A percentile compares a stretch with the other conserved stretches of the same genome.
Evolutionary conservation across 2,797 vertebrate species (phyloP).

Genomic region (Triplophysa yarkandensis): DNA sequence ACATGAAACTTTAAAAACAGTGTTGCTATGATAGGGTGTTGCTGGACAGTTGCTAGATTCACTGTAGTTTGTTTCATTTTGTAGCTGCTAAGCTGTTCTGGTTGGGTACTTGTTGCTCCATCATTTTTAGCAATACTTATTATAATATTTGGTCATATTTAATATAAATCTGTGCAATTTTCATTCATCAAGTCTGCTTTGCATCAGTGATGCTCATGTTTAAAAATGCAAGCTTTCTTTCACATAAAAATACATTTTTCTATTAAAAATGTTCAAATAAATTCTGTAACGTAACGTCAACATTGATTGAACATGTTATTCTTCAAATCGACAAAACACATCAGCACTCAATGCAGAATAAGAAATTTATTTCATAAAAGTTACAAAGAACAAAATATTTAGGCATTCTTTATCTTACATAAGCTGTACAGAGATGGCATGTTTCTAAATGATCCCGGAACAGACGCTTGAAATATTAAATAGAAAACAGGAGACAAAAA

Average conservation of each 20-base stretch:
- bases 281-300: too few species aligned
- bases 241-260: too few species aligned
- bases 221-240: too few species aligned
- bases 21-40: not conserved
- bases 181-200: too few species aligned
- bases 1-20: not conserved
- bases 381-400: slow-evolving; percentile 77
- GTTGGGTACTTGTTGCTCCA: too few species aligned
- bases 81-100: not conserved
- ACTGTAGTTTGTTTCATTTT: not conserved
- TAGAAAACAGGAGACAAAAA: slow-evolving; percentile 78
- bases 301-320: not conserved
- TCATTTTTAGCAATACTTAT: too few species aligned
- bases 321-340: slow-evolving; percentile 10
- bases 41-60: not conserved
- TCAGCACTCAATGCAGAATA: slow-evolving; percentile 66
- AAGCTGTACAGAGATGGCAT: slow-evolving; percentile 91
- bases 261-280: too few species aligned
- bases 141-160: too few species aligned
- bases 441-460: slow-evolving; percentile 88
- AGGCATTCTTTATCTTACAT: slow-evolving; percentile 85
- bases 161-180: too few species aligned
- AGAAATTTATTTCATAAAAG: slow-evolving; percentile 78
- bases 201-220: too few species aligned
- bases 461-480: slow-evolving; percentile 88